Evolutionary conservation across 2,797 vertebrate genomes (phyloP), one percentile per base, ranked within the genome.

Genomic region (Numenius phaeopus): DNA sequence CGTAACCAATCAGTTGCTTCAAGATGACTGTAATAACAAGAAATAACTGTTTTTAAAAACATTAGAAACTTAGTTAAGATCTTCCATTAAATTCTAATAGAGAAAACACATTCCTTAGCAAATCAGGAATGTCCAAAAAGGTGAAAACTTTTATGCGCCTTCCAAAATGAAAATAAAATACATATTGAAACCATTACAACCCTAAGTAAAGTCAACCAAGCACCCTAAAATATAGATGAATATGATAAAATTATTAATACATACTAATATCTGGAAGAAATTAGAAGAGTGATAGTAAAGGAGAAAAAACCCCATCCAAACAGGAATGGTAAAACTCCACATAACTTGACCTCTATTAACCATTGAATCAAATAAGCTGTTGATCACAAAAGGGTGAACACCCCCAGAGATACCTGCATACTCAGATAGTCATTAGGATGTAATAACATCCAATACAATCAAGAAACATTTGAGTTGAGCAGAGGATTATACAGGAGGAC

Each of bases 321-420:
- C 47, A 54, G 96, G 91, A 94, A 96, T 89, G 46, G 83, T 70
- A 95, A 96, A 93, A 90, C 15, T 4, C 65, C 79, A 95, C 21
- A 58, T 34, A 91, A 64, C 61, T 76, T 97, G 89, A 97, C 91
- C 69, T 96, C 87, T 26, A 90, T 80, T 95, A 94, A 87, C 57
- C 72, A 82, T 71, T 89, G 94, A 97, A 97, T 97, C 77, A 97
- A 97, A 96, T 91, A 94, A 96, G 72, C 70, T 97, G 87, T 94
- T 98, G 97, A 98, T 97, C 97, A 95, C 94, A 92, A 96, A 97
- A 97, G 75, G 69, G 97, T 97, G 88, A 97, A 92, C 62, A 95
- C 65, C 58, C 81, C 92, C 29, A 3, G 96, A 98, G 96, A 96
- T 89, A 96, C 50, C 64, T 87, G 80, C 92, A 85, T 92, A 94